These are phyloP conservation scores for Euborellia annulipes DNA, from an alignment of 1,140 invertebrate genomes.

Conservation along the genomic window DNA sequence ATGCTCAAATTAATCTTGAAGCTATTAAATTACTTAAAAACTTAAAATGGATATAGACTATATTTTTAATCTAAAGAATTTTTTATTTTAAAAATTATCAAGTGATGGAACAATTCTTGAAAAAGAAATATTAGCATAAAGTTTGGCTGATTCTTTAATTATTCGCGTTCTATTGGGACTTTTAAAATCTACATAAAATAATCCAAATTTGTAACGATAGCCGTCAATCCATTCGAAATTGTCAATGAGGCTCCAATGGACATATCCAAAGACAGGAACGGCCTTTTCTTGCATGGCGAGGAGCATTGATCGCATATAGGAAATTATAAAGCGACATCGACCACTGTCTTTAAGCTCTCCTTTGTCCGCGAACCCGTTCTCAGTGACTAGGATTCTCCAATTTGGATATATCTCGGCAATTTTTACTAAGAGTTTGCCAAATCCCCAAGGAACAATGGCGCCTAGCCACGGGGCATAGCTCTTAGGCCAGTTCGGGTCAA, in stretches of 20 bases:
- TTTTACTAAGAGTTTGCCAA: conserved; percentile 28
- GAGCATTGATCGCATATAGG: not conserved
- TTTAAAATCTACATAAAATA: conserved; percentile 56
- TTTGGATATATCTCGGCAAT: conserved; percentile 26
- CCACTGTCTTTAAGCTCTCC: not conserved
- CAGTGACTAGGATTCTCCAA: conserved; percentile 1
- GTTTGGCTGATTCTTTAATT: conserved; percentile 45
- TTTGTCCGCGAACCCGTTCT: conserved; percentile 2
- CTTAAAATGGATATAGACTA: too few species aligned
- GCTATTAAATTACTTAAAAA: too few species aligned
- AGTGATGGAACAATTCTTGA: too few species aligned
- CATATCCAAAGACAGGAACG: conserved; percentile 1
- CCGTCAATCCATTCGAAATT: conserved; percentile 17
- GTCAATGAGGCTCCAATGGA: conserved; percentile 15
- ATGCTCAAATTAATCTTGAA: too few species aligned
- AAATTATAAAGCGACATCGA: not conserved
- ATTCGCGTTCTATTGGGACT: conserved; percentile 43
- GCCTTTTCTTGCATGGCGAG: not conserved
- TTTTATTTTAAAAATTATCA: too few species aligned
- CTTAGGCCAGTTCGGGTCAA: conserved; percentile 5
- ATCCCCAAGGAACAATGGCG: conserved; percentile 18
- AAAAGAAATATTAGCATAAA: not conserved
- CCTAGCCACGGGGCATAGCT: conserved; percentile 5
- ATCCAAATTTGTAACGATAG: conserved; percentile 47
- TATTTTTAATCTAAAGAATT: too few species aligned